phyloP scores from a whole-genome alignment of 2,113 vertebrate genomes.

The Petromus typicus region DNA sequence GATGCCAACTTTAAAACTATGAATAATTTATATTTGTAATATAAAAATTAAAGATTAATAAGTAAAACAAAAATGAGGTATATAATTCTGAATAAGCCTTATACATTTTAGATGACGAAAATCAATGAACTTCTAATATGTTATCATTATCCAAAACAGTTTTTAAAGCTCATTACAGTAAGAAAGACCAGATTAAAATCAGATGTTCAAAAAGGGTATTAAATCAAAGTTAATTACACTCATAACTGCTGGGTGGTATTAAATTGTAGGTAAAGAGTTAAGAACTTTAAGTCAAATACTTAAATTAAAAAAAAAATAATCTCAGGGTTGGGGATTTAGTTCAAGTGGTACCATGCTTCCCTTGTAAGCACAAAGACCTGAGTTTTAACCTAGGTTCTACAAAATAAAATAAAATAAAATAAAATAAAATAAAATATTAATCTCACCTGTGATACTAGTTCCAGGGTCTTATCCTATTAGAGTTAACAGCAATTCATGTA shows the following conservation, averaged over 20 bases:
- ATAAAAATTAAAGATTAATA: constrained; percentile 53
- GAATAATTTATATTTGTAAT: constrained; percentile 50
- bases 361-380: no score
- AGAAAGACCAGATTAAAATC: constrained; percentile 33
- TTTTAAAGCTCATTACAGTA: neutral
- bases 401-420: no score
- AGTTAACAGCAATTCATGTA: neutral
- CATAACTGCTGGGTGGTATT: neutral
- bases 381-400: no score
- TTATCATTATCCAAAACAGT: constrained; percentile 15
- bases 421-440: no score
- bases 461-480: neutral
- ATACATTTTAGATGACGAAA: constrained; percentile 20
- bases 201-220: constrained; percentile 21
- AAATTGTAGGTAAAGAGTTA: neutral
- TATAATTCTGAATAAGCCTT: neutral
- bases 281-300: neutral
- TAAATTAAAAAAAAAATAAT: neutral
- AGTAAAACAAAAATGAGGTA: constrained; percentile 17
- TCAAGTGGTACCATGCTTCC: no score
- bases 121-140: neutral
- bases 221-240: neutral
- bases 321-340: no score
- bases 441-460: neutral
- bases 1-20: neutral